phyloP scores from a whole-genome alignment of 1,140 invertebrate genomes.

The Pomacea maculata region DNA sequence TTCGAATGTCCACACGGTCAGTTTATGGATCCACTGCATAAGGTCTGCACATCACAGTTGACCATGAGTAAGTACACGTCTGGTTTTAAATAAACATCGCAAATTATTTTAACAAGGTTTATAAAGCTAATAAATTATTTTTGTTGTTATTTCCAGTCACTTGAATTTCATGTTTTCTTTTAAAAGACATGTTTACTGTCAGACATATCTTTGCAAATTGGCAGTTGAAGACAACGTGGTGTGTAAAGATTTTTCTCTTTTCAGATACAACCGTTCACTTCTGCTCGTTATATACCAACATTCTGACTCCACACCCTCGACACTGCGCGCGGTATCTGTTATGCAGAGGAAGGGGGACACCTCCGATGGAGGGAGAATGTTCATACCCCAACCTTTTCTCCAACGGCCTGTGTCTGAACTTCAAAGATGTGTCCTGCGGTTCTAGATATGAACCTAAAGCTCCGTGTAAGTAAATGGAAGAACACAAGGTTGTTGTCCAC shows the following conservation, averaged over 20 bases:
- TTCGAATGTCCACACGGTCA: constrained; percentile 16
- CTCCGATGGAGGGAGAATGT: constrained; percentile 36
- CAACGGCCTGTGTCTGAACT: constrained; percentile 38
- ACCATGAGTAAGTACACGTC: constrained; percentile 7
- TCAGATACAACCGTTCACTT: constrained; percentile 14
- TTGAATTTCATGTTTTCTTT: too few species aligned
- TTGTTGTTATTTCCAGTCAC: too few species aligned
- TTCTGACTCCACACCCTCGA: constrained; percentile 14
- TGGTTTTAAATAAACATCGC: background rate
- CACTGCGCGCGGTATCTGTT: constrained; percentile 21
- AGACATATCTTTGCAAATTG: too few species aligned
- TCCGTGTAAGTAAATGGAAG: constrained; percentile 25
- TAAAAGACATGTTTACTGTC: too few species aligned
- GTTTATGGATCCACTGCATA: constrained; percentile 8
- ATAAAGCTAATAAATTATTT: too few species aligned
- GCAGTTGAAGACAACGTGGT: too few species aligned
- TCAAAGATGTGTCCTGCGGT: constrained; percentile 42
- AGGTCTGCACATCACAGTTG: constrained; percentile 8
- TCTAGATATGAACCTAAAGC: constrained; percentile 29
- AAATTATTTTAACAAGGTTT: too few species aligned
- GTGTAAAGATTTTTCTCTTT: background rate
- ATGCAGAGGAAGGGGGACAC: constrained; percentile 4
- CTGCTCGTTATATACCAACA: constrained; percentile 15
- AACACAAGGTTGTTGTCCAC: too few species aligned
- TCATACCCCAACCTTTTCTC: constrained; percentile 50